These are phyloP conservation scores for Stegastes partitus DNA, from an alignment of 2,113 vertebrate species.

Conservation along the genomic window DNA sequence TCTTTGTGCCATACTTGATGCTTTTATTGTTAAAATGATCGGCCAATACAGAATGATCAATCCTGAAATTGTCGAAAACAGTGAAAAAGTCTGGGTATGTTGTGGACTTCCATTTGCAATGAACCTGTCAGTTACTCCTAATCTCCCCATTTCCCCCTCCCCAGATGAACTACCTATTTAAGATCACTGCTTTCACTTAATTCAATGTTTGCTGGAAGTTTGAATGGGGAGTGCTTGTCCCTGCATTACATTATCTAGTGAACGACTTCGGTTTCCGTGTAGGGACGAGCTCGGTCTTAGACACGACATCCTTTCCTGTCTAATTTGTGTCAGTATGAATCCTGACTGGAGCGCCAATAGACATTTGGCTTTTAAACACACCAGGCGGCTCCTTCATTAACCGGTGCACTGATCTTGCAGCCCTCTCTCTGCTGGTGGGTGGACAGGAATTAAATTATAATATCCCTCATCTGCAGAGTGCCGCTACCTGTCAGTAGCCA, in stretches of 20 bases:
- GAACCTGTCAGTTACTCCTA: neutral
- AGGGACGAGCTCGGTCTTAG: neutral
- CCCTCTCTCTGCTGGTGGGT: conserved; percentile 46
- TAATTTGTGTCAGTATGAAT: neutral
- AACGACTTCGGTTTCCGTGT: neutral
- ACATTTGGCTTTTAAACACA: conserved; percentile 54
- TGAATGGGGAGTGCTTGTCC: conserved; percentile 12
- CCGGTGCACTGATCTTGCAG: conserved; percentile 34
- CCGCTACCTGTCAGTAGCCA: conserved; percentile 40
- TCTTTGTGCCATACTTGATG: no score
- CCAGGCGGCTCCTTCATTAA: conserved; percentile 41
- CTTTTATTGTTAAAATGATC: no score
- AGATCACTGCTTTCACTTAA: neutral
- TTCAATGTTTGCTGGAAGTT: neutral
- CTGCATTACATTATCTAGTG: neutral
- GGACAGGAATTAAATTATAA: conserved; percentile 62
- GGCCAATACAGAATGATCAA: no score
- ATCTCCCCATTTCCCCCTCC: neutral
- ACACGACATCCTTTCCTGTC: neutral
- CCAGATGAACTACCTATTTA: neutral
- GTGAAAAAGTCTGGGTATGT: neutral
- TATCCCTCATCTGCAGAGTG: conserved; percentile 61
- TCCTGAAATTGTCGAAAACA: no score
- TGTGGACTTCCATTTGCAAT: neutral
- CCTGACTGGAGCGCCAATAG: conserved; percentile 15